Evolutionary conservation across 2,888 invertebrate genomes (phyloP), one percentile per base, ranked within the genome.

Genomic region (Coleophora flavipennella): DNA sequence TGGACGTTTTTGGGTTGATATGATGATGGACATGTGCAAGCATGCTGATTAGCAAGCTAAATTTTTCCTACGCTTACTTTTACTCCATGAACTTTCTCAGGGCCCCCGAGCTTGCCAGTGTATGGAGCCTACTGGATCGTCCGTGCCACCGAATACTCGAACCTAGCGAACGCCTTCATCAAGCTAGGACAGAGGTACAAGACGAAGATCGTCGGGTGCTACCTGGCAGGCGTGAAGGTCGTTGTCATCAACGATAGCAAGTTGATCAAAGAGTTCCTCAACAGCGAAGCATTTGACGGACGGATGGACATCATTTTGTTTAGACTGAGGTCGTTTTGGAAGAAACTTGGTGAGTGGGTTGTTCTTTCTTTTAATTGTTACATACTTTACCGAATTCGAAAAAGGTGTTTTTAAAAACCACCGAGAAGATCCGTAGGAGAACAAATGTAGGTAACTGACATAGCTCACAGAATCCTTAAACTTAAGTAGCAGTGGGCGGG

Each of bases 81-180:
- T 20, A 20, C 20, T 4, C 20, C 6, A 20, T 20, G 3, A 20
- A 20, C 8, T 41, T 35, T 50, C 49, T 10, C 60, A 90, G 91
- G 90, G 32, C 88, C 90, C 2, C 87, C 88, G 0, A 84, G 85
- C 13, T 60, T 90, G 32, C 91, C 91, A 1, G 36, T 90, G 12
- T 88, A 88, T 51, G 90, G 91, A 2, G 86, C 87, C 25, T 90
- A 89, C 46, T 86, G 87, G 67, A 76, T 88, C 31, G 55, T 90
- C 32, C 58, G 89, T 31, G 60, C 86, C 39, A 67, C 86, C 28
- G 73, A 87, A 46, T 84, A 81, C 45, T 74, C 72, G 36, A 86
- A 85, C 51, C 63, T 89, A 1, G 80, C 88, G 10, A 65, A 72
- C 36, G 86, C 86, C 0, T 69, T 88, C 13, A 53, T 68, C 1